Evolutionary conservation across 2,888 invertebrate species (phyloP), one percentile per base, ranked within the genome.

Genomic region (Oscheius sp.): DNA sequence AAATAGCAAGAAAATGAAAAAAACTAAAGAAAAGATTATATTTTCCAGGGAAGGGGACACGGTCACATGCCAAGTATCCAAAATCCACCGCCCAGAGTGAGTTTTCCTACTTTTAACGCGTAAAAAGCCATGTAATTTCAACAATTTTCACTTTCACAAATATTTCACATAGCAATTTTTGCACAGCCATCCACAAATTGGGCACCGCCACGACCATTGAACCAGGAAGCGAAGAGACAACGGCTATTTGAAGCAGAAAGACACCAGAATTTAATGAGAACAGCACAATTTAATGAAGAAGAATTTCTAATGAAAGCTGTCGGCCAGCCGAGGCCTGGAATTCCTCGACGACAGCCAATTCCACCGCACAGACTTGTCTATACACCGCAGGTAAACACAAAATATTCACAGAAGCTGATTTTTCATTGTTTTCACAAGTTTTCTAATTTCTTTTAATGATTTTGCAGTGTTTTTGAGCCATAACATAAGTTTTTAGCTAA

Each of bases 281-380:
- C 49, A 35, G 49, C 52, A 16, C 25, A 21, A 27, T 52, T 66
- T 27, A 25, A 66, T 18, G 66, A 66, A 21, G 66, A 66, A 13
- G 49, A 21, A 2, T 66, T 52, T 29, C 35, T 66, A 13, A 55
- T 55, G 43, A 55, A 55, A 27, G 66, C 66, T 29, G 52, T 66
- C 9, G 69, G 55, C 25, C 21, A 35, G 69, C 58, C n/a, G n/a
- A n/a, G n/a, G 43, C 55, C 69, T n/a, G 56, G 35, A 25, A n/a
- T 41, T n/a, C 69, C 69, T 9, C 18, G 18, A 13, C 35, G 56
- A 25, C 56, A 55, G 13, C 69, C 69, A 2, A 45, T 41, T 3
- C 56, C 69, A 56, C 69, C 69, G 16, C 69, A 69, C 46, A 69
- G 69, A 56, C 21, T 69, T 1, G n/a, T 69, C 21, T 69, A 21